phyloP scores from a whole-genome alignment of 2,888 invertebrate genomes.

The Andrena marginata region DNA sequence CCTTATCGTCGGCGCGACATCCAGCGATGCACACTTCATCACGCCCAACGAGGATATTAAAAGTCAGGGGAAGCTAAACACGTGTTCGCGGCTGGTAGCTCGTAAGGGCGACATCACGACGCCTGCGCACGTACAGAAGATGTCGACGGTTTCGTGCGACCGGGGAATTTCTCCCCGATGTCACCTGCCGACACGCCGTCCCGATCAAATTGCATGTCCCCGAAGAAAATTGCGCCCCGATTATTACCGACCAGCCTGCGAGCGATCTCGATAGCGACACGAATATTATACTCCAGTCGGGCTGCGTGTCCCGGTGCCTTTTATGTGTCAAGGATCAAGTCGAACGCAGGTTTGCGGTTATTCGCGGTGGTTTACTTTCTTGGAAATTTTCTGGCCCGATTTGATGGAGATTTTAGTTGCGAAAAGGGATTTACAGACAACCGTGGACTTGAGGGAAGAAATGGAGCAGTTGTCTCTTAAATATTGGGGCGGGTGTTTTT shows the following conservation, averaged over 20 bases:
- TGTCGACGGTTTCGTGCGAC: slow-evolving; percentile 38
- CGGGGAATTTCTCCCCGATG: slow-evolving; percentile 64
- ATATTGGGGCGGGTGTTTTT: no score
- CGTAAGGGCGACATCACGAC: slow-evolving; percentile 9
- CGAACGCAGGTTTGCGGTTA: slow-evolving; percentile 1
- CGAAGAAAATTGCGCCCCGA: slow-evolving; percentile 37
- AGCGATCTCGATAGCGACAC: slow-evolving; percentile 25
- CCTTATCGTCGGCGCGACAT: slow-evolving; percentile 12
- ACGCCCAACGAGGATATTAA: neutral
- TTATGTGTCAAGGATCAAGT: slow-evolving; percentile 10
- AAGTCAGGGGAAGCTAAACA: neutral
- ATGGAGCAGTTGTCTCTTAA: no score
- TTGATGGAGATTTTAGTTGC: slow-evolving; percentile 1
- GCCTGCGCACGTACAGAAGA: slow-evolving; percentile 13
- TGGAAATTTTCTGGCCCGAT: slow-evolving; percentile 1
- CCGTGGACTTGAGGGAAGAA: neutral
- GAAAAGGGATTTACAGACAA: neutral
- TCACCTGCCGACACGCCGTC: slow-evolving; percentile 71
- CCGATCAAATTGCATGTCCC: slow-evolving; percentile 67
- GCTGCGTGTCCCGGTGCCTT: slow-evolving; percentile 14
- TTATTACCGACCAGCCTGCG: slow-evolving; percentile 23
- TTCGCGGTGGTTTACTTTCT: neutral
- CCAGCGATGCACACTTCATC: neutral
- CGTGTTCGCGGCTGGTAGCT: neutral
- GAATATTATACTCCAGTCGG: neutral